Evolutionary conservation across 2,888 invertebrate genomes (phyloP).

Genomic region (Scaptomyza reducta): DNA sequence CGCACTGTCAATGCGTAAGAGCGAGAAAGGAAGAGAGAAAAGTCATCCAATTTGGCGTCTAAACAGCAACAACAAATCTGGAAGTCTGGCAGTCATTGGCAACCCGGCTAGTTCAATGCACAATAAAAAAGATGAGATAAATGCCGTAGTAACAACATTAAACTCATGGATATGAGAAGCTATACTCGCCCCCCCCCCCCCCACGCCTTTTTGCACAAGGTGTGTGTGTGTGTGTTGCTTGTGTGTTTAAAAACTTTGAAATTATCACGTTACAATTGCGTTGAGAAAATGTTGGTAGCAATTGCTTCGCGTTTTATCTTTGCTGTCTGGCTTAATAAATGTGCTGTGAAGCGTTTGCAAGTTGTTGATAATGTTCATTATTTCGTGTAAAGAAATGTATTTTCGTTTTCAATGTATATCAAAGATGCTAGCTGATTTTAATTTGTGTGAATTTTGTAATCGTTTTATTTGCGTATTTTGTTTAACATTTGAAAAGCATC

Average conservation of each 20-base stretch:
- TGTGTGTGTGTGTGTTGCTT: not conserved
- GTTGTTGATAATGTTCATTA: not conserved
- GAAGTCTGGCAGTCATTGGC: constrained; percentile 64
- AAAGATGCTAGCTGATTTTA: too few relatives aligned
- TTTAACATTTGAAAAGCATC: too few relatives aligned
- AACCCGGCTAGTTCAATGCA: constrained; percentile 72
- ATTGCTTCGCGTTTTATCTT: constrained; percentile 4
- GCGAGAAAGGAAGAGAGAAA: not conserved
- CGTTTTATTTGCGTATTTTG: too few relatives aligned
- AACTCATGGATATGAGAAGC: constrained; percentile 37
- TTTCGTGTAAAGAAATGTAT: not conserved
- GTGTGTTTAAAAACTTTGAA: constrained; percentile 14
- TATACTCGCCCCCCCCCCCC: not conserved
- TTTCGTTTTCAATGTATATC: not conserved
- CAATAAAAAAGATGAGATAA: constrained; percentile 72
- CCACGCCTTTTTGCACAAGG: not conserved
- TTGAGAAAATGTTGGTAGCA: not conserved
- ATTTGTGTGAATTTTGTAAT: too few relatives aligned
- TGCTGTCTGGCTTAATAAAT: constrained; percentile 10
- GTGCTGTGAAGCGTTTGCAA: constrained; percentile 1
- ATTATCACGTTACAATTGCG: constrained; percentile 45
- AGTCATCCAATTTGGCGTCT: constrained; percentile 24
- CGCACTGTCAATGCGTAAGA: not conserved
- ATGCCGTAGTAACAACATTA: constrained; percentile 66
- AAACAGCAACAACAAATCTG: constrained; percentile 17